Evolutionary conservation across 2,797 vertebrate genomes (phyloP).

Genomic region (Chaunax sp.): DNA sequence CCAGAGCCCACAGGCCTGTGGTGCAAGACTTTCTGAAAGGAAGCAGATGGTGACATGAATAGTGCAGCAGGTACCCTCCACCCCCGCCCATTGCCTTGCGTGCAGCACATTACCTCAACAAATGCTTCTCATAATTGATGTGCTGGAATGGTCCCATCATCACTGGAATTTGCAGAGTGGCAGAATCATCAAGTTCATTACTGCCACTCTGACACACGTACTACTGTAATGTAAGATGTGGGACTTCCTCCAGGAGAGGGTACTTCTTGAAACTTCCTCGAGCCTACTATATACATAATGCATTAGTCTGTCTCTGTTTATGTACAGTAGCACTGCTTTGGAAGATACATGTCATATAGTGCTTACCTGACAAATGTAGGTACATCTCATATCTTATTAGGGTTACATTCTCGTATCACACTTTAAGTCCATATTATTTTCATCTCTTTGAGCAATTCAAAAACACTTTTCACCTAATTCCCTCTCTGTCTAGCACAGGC

Average conservation of each 20-base stretch:
- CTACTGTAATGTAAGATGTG: constrained; percentile 11
- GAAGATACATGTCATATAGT: neutral
- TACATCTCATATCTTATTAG: neutral
- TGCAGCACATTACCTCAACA: constrained; percentile 81
- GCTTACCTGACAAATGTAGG: constrained; percentile 1
- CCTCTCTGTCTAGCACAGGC: constrained; percentile 44
- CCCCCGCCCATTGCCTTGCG: constrained; percentile 68
- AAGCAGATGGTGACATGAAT: constrained; percentile 84
- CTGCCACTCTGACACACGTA: constrained; percentile 41
- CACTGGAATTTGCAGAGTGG: constrained; percentile 64
- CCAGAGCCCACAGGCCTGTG: constrained; percentile 60
- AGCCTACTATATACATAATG: neutral
- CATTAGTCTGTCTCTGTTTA: constrained; percentile 5
- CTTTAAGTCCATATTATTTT: constrained; percentile 24
- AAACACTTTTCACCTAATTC: constrained; percentile 52
- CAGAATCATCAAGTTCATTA: constrained; percentile 76
- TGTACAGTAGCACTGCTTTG: neutral
- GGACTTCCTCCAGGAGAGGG: constrained; percentile 22
- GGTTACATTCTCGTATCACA: constrained; percentile 6
- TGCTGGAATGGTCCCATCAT: constrained; percentile 69
- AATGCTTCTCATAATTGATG: constrained; percentile 80
- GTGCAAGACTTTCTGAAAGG: constrained; percentile 67
- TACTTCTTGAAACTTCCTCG: constrained; percentile 30
- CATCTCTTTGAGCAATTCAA: constrained; percentile 39
- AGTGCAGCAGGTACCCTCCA: constrained; percentile 75